Percentiles rank a stretch among this genome's conserved stretches.
Evolutionary conservation across 2,113 vertebrate genomes (phyloP).

Genomic region (Isurus oxyrinchus): DNA sequence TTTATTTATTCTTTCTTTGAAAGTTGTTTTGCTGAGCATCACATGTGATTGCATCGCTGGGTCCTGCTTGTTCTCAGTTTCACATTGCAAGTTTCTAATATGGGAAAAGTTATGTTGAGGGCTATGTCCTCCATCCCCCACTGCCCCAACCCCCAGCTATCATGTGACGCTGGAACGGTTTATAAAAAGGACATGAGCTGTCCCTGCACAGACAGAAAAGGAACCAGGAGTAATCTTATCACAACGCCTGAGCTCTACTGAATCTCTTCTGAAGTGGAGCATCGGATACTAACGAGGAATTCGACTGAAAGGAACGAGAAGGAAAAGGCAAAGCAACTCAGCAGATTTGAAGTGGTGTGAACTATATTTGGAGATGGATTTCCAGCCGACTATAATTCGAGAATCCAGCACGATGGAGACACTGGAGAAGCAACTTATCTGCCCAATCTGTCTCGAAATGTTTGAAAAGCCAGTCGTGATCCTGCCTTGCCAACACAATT

Average conservation of each 20-base stretch:
- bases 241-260: constrained; percentile 37
- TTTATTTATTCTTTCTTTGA: constrained; percentile 14
- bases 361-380: constrained; percentile 54
- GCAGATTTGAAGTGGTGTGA: background rate
- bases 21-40: background rate
- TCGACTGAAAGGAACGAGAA: constrained; percentile 27
- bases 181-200: constrained; percentile 37
- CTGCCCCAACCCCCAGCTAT: constrained; percentile 36
- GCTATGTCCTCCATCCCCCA: constrained; percentile 23
- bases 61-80: constrained; percentile 29
- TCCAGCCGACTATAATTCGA: constrained; percentile 58
- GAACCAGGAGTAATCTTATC: constrained; percentile 37
- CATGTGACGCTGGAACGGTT: constrained; percentile 38
- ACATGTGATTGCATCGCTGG: constrained; percentile 10
- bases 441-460: constrained; percentile 96
- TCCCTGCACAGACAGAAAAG: constrained; percentile 23
- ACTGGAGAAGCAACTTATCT: constrained; percentile 93
- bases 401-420: constrained; percentile 76
- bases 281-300: constrained; percentile 51
- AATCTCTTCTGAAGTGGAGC: constrained; percentile 17
- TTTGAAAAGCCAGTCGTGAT: constrained; percentile 95
- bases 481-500: constrained; percentile 93
- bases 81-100: constrained; percentile 36
- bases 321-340: background rate
- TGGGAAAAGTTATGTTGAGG: constrained; percentile 21